Evolutionary conservation across 2,797 vertebrate genomes (phyloP).

Genomic region (Heliangelus exortis): DNA sequence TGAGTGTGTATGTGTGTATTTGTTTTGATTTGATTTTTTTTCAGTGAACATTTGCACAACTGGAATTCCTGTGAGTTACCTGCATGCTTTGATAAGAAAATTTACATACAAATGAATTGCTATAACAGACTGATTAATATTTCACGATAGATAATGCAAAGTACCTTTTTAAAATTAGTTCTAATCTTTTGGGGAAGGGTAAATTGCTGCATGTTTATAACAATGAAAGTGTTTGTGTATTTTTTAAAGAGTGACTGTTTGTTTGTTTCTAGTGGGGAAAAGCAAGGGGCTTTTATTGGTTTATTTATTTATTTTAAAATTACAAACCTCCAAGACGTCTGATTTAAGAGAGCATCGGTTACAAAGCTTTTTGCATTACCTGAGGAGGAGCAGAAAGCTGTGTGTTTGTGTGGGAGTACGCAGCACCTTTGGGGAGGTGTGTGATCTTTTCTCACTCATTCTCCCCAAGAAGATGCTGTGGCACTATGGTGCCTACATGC

Average conservation of each 20-base stretch:
- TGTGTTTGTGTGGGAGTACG: neutral
- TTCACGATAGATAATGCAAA: slow-evolving; percentile 49
- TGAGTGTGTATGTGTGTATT: slow-evolving; percentile 44
- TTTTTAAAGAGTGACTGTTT: neutral
- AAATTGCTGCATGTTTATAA: slow-evolving; percentile 54
- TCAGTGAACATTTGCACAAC: slow-evolving; percentile 64
- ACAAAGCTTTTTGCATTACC: neutral
- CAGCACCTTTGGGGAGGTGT: slow-evolving; percentile 16
- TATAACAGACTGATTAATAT: slow-evolving; percentile 66
- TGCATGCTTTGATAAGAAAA: slow-evolving; percentile 73
- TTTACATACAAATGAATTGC: slow-evolving; percentile 59
- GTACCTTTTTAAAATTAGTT: slow-evolving; percentile 42
- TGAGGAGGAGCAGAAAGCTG: neutral
- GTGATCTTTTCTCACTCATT: slow-evolving; percentile 13
- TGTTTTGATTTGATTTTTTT: slow-evolving; percentile 64
- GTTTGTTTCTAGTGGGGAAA: slow-evolving; percentile 29
- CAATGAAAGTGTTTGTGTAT: slow-evolving; percentile 40
- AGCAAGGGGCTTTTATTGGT: neutral
- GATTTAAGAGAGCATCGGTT: neutral
- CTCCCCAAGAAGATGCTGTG: slow-evolving; percentile 40
- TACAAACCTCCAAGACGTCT: slow-evolving; percentile 34
- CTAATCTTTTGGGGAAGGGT: slow-evolving; percentile 35
- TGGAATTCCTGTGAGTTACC: slow-evolving; percentile 71
- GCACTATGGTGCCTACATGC: slow-evolving; percentile 35
- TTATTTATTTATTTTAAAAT: neutral